Evolutionary conservation across 2,113 vertebrate species (phyloP), one percentile per base, ranked within the genome.

Genomic region (Mesoclemmys tuberculata): DNA sequence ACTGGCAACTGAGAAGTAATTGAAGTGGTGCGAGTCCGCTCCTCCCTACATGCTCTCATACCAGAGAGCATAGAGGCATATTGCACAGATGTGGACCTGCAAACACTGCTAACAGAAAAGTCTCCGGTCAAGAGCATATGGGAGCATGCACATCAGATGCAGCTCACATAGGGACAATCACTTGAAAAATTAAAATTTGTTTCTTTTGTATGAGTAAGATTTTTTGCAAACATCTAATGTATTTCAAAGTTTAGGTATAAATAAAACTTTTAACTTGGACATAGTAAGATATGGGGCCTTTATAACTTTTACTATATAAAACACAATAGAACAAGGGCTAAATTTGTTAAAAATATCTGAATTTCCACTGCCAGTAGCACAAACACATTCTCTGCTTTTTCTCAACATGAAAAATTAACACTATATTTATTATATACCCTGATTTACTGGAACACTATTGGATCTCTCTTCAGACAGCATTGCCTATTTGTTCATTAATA

Each of bases 401-500:
- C 89, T 80, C 82, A 89, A 61, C 84, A 88, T 96, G 52, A 96
- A 93, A 95, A 95, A 95, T 94, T 89, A 54, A 93, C 89, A 22
- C 84, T 49, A 38, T 89, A 56, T 90, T 75, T 89, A 78, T 85
- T 58, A 38, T 46, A 85, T 80, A 64, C 61, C 90, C 74, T 88
- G 85, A 95, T 95, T 96, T 95, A 93, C 14, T 89, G 88, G 61
- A 91, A 94, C 1, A 13, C 90, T 96, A 96, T 90, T 19, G 8
- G 68, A 83, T 79, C 80, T 95, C 64, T 97, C 87, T 95, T 90
- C 88, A 94, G 92, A 87, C 58, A 97, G 61, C 19, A 11, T 3
- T 29, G 75, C 88, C 48, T 88, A 92, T 95, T 96, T 96, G 74
- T 86, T 94, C 93, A 95, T 95, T 95, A 95, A 94, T 95, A 94